Base-by-base conservation (phyloP, 2,113 vertebrate species). In the Paedocypris sp. region DNA sequence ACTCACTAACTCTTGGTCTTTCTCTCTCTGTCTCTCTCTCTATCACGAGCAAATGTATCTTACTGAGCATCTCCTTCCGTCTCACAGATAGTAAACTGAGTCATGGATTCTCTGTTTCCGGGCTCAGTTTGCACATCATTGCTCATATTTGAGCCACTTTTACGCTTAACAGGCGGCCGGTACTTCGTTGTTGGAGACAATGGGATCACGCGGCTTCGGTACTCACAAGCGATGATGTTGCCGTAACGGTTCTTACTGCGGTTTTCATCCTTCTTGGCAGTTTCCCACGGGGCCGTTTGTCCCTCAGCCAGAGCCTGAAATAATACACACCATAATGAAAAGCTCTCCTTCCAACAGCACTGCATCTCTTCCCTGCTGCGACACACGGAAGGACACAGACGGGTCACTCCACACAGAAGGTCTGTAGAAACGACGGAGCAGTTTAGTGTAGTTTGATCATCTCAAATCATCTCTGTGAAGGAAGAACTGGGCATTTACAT, bases 191-290 rank as follows among this genome's bases (percentile, higher is more conserved):
- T n/a, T n/a, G n/a, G n/a, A n/a, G n/a, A n/a, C n/a, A n/a, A n/a
- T n/a, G n/a, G n/a, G n/a, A n/a, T 35, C 33, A 41, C 45, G 61
- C 57, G 13, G 42, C 53, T 58, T 60, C 73, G 73, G 76, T 77
- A 93, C 94, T 88, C 89, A 98, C 94, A 98, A 85, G 94, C 95
- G 73, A 98, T 97, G 83, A 98, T 97, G 82, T 98, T 98, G 19
- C 94, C 94, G 0, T 97, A 98, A 85, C 94, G 89, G 72, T 98
- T 98, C 87, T 97, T 98, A 73, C 91, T 95, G 76, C 93, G 93
- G 72, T 98, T 98, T 73, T 94, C 93, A 0, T 98, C 93, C 67
- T 98, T 95, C 74, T 98, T 97, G 79, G 94, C 94, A 0, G 89
- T 94, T 16, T 98, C 92, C 94, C 94, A 97, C 4, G 94, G 92